Conservation (phyloP, 1,140 invertebrate genomes). For the Heliconius himera region DNA sequence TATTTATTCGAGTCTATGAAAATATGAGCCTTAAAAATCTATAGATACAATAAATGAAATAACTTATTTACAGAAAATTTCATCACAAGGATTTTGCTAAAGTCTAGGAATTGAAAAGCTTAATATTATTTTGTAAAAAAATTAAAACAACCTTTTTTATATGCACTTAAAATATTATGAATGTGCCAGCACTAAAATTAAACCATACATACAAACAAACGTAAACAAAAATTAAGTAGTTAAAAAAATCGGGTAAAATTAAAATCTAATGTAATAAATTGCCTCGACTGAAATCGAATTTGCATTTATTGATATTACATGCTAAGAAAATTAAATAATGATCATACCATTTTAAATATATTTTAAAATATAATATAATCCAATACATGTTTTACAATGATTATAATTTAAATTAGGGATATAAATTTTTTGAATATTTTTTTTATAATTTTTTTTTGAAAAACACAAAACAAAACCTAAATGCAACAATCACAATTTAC, state of each 20-base stretch:
- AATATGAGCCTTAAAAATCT: conserved; percentile 32
- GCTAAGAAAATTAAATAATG: background rate
- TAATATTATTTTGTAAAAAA: conserved; percentile 30
- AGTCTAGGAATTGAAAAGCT: background rate
- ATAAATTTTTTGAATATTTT: conserved; percentile 20
- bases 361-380: background rate
- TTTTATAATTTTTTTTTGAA: conserved; percentile 17
- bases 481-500: conserved; percentile 40
- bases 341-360: background rate
- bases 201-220: conserved; percentile 41
- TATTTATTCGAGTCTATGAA: conserved; percentile 49
- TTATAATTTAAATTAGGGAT: background rate
- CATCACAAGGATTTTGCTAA: conserved; percentile 44
- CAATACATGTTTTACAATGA: conserved; percentile 9
- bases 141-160: conserved; percentile 36
- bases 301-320: background rate
- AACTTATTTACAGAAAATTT: conserved; percentile 60
- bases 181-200: conserved; percentile 34
- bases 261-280: conserved; percentile 1
- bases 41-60: conserved; percentile 6
- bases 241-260: conserved; percentile 12
- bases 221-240: conserved; percentile 22
- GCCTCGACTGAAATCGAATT: background rate
- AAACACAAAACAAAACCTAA: conserved; percentile 34
- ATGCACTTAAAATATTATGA: conserved; percentile 24